Percentiles rank a stretch among this genome's conserved stretches.
Evolutionary conservation across 2,113 vertebrate genomes (phyloP).

Genomic region (Sylvia atricapilla): DNA sequence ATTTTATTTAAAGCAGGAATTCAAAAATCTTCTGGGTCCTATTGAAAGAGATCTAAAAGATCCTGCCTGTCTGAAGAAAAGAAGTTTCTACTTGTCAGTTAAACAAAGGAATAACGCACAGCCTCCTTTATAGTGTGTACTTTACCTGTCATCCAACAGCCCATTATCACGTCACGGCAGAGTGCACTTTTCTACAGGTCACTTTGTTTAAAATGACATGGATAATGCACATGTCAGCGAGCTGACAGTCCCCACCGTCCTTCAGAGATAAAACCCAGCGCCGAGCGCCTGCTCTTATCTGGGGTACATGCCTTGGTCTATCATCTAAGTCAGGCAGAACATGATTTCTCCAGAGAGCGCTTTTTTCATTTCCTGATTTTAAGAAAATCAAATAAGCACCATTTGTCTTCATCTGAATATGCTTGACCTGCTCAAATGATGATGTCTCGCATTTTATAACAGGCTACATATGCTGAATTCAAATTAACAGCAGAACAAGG

Average conservation of each 20-base stretch:
- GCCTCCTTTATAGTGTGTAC: slow-evolving; percentile 76
- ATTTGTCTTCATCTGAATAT: slow-evolving; percentile 96
- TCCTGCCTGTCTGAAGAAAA: slow-evolving; percentile 65
- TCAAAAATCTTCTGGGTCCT: slow-evolving; percentile 37
- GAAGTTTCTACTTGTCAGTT: slow-evolving; percentile 76
- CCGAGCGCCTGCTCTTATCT: slow-evolving; percentile 88
- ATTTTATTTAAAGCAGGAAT: slow-evolving; percentile 16
- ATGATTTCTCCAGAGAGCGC: slow-evolving; percentile 93
- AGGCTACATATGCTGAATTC: slow-evolving; percentile 82
- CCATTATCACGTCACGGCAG: slow-evolving; percentile 87
- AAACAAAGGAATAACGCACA: slow-evolving; percentile 78
- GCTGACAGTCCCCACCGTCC: slow-evolving; percentile 83
- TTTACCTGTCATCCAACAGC: slow-evolving; percentile 86
- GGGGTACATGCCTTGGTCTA: slow-evolving; percentile 81
- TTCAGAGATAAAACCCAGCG: slow-evolving; percentile 81
- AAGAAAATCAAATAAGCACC: slow-evolving; percentile 96
- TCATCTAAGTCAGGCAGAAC: slow-evolving; percentile 88
- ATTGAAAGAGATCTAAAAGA: slow-evolving; percentile 64
- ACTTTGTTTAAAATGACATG: slow-evolving; percentile 91
- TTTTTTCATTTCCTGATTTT: slow-evolving; percentile 97
- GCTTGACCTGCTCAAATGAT: slow-evolving; percentile 93
- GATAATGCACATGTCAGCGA: slow-evolving; percentile 85
- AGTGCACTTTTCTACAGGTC: slow-evolving; percentile 83
- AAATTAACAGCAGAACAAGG: slow-evolving; percentile 79
- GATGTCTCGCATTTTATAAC: slow-evolving; percentile 81